Evolutionary conservation across 2,113 vertebrate genomes (phyloP).

Genomic region (Struthidea cinerea): DNA sequence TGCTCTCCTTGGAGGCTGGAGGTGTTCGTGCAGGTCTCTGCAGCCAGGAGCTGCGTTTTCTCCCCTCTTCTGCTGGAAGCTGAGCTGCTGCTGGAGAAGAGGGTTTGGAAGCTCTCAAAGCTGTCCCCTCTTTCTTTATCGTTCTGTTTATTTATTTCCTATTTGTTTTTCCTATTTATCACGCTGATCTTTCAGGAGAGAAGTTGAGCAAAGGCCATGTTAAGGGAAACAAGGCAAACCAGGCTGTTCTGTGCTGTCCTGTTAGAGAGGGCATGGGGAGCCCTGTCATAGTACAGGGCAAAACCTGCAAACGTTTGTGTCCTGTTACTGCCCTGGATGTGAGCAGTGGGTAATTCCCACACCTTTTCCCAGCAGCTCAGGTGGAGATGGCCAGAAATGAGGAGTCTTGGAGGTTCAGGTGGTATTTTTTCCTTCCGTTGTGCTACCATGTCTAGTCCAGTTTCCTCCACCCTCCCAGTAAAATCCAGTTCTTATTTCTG

Average conservation of each 20-base stretch:
- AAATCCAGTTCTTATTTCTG: neutral
- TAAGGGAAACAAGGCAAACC: neutral
- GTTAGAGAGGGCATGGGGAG: neutral
- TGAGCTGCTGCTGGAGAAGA: neutral
- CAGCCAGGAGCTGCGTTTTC: accelerated
- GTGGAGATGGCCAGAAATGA: neutral
- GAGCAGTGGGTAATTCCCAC: neutral
- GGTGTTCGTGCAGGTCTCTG: neutral
- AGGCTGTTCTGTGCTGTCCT: neutral
- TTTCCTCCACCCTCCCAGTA: neutral
- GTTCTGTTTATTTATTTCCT: neutral
- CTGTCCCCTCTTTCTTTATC: neutral
- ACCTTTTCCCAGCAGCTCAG: neutral
- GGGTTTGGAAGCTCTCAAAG: neutral
- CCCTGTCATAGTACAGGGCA: accelerated
- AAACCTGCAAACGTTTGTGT: neutral
- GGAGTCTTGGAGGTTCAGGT: neutral
- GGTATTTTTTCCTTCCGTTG: neutral
- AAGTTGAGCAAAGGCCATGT: neutral
- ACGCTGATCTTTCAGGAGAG: neutral
- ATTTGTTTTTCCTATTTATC: neutral
- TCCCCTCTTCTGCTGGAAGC: neutral
- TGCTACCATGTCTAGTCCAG: accelerated
- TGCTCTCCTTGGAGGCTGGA: neutral
- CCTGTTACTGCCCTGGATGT: neutral